Base-by-base conservation (phyloP, 2,113 vertebrate species). In the Ramphastos sulfuratus region DNA sequence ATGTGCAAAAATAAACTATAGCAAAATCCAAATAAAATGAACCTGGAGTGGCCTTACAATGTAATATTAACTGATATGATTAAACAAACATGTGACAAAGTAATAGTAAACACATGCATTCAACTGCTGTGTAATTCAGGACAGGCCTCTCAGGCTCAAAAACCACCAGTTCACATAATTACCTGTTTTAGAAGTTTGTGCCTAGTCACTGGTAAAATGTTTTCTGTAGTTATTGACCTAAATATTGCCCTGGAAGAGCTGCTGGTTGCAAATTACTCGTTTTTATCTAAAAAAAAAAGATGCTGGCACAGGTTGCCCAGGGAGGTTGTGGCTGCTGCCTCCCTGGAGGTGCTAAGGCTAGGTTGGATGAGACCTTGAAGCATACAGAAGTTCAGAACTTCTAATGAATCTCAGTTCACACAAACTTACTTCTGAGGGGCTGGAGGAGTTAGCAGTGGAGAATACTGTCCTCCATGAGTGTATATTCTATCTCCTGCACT, bases 1-100 rank as follows among this genome's bases (percentile, higher is more conserved):
- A 70, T 76, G 72, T 75, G 85, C 48, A 94, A 94, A 96, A 95
- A 90, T 81, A 83, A 95, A 69, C 89, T 71, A 35, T 17, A 85
- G 35, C 6, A 85, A 90, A 83, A 80, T 66, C 27, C 44, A 92
- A 78, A 85, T 64, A 87, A 92, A 94, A 89, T 66, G 9, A 83
- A 92, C 33, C 13, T 77, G 44, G 65, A 92, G 69, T 85, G 54
- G 44, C 75, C 35, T 50, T 71, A 24, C 15, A 83, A 83, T 90
- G 58, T 44, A 91, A 78, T 91, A 78, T 85, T 92, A 91, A 91
- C 39, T 50, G 65, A 82, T 81, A 65, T 27, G 61, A 92, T 93
- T 93, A 91, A 94, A 92, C 65, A 93, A 94, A 90, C 59, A 82
- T 82, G 58, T 83, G 82, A 75, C 8, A 3, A 90, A 92, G 23